phyloP scores from a whole-genome alignment of 2,113 vertebrate species.

The Leptocoma aspasia region DNA sequence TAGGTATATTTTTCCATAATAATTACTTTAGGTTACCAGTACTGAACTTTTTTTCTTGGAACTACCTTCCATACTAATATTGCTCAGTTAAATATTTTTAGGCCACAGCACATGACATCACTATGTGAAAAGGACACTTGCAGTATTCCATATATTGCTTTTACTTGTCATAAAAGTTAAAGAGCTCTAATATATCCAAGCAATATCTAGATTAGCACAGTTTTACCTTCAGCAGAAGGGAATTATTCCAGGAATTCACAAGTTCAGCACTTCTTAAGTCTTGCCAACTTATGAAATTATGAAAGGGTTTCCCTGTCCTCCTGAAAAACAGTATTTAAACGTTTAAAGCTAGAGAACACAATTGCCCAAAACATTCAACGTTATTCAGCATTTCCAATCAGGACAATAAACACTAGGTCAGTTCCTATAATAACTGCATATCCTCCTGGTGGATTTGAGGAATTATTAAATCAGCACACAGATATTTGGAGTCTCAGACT shows the following conservation, averaged over 20 bases:
- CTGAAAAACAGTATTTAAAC: conserved; percentile 69
- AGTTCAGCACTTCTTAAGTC: conserved; percentile 86
- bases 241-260: conserved; percentile 90
- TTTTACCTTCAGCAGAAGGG: conserved; percentile 86
- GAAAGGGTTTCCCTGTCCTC: conserved; percentile 88
- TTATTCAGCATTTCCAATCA: neutral
- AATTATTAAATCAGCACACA: neutral
- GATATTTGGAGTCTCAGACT: neutral
- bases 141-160: neutral
- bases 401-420: neutral
- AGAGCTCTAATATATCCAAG: neutral
- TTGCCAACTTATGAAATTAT: conserved; percentile 98
- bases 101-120: neutral
- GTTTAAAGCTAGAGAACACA: neutral
- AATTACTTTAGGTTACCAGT: neutral
- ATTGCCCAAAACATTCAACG: neutral
- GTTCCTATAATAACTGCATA: neutral
- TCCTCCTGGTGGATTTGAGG: neutral
- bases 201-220: neutral
- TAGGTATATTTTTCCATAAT: neutral
- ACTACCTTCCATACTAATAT: neutral
- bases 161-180: neutral
- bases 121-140: neutral
- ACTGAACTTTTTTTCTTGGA: neutral
- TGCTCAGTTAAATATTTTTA: neutral